Conservation (phyloP, 1,140 invertebrate species). For the Papilio helenus region DNA sequence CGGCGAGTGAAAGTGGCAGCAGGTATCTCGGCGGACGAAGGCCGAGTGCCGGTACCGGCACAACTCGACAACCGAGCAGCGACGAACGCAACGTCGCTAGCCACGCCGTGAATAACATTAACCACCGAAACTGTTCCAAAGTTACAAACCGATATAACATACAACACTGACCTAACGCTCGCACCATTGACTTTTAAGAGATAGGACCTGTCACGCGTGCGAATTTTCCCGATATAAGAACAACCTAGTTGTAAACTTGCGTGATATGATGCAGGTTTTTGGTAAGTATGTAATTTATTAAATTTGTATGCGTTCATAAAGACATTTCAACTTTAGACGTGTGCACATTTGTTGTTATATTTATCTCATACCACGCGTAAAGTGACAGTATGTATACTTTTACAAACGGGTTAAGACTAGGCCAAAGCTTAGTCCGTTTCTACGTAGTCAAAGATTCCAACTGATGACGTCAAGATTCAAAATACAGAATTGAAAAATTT, state of each 20-base stretch:
- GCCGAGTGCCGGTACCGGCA: slow-evolving; percentile 49
- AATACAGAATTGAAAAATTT: neutral
- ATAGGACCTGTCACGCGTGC: neutral
- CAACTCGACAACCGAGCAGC: slow-evolving; percentile 45
- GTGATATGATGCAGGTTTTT: neutral
- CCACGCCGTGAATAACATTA: slow-evolving; percentile 65
- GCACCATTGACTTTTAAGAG: neutral
- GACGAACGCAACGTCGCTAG: slow-evolving; percentile 43
- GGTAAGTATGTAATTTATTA: neutral
- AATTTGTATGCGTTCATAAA: neutral
- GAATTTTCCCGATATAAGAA: neutral
- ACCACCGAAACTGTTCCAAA: slow-evolving; percentile 54
- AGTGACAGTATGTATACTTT: too few relatives aligned
- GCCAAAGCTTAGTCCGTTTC: too few relatives aligned
- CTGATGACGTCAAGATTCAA: too few relatives aligned
- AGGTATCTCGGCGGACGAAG: slow-evolving; percentile 69
- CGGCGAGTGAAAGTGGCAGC: slow-evolving; percentile 78
- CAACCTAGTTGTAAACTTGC: neutral
- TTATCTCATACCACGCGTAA: neutral
- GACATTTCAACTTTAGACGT: neutral
- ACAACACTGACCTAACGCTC: neutral
- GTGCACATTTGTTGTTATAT: neutral
- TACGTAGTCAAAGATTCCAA: too few relatives aligned
- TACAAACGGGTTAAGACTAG: too few relatives aligned
- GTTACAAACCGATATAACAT: slow-evolving; percentile 34